Percentiles rank a stretch among this genome's conserved stretches.
Conservation (phyloP, 2,113 vertebrate genomes). For the Callospermophilus lateralis region DNA sequence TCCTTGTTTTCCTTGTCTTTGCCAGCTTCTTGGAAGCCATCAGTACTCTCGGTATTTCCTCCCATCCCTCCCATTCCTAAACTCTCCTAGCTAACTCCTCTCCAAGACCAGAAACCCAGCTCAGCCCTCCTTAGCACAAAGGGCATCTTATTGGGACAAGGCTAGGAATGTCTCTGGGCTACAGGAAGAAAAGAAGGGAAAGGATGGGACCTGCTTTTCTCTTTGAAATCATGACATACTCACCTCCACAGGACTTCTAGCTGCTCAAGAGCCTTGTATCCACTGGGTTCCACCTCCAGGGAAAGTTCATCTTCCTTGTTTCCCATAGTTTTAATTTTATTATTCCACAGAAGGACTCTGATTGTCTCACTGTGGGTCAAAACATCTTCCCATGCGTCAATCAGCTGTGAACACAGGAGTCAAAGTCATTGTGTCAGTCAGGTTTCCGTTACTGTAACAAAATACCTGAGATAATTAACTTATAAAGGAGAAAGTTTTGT, state of each 20-base stretch:
- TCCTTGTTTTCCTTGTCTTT: too few species aligned
- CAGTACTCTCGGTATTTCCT: background rate
- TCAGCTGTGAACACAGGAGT: background rate
- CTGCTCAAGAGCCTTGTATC: background rate
- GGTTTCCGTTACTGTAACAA: background rate
- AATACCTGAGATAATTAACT: background rate
- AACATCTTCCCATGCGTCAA: background rate
- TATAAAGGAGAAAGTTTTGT: background rate
- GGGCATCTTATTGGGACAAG: background rate
- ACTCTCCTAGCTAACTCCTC: background rate
- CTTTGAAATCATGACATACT: slow-evolving; percentile 12
- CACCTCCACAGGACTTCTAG: background rate
- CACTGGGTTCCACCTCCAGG: background rate
- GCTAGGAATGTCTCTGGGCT: background rate
- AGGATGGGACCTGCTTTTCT: background rate
- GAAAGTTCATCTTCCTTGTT: background rate
- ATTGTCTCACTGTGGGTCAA: background rate
- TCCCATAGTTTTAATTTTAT: background rate
- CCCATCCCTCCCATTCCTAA: background rate
- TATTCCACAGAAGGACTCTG: slow-evolving; percentile 35
- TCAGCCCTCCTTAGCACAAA: background rate
- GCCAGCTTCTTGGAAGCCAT: background rate
- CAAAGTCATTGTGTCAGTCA: background rate
- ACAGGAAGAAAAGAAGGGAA: slow-evolving; percentile 41
- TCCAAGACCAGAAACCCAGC: background rate